Evolutionary conservation across 2,797 vertebrate species (phyloP).

Genomic region (Eulemur mongoz): DNA sequence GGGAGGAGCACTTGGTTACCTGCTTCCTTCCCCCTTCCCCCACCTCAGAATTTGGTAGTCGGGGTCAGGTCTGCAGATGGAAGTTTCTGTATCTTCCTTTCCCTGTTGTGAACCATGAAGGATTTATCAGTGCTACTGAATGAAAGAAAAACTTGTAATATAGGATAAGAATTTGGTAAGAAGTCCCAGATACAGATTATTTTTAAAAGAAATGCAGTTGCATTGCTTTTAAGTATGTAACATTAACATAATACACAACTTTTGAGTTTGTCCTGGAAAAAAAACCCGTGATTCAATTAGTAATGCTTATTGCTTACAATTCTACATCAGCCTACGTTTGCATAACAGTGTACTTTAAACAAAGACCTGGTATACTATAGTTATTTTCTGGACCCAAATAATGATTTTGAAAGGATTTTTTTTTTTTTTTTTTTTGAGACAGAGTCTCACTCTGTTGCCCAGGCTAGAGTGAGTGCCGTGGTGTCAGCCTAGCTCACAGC

Average conservation of each 20-base stretch:
- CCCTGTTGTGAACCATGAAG: neutral
- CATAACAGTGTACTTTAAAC: neutral
- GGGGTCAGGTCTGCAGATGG: neutral
- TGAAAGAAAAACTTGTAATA: neutral
- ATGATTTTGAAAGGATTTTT: conserved; percentile 1
- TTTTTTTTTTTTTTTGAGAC: no score
- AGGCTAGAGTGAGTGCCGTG: no score
- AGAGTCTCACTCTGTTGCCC: no score
- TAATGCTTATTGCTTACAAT: neutral
- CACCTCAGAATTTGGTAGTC: neutral
- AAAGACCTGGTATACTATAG: neutral
- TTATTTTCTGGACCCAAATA: neutral
- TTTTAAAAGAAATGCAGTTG: neutral
- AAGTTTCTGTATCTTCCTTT: neutral
- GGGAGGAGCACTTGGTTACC: neutral
- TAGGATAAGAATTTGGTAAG: neutral
- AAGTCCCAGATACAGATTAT: neutral
- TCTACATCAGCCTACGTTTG: neutral
- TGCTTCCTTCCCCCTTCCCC: neutral
- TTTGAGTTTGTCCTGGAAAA: neutral
- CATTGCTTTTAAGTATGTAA: neutral
- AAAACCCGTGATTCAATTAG: neutral
- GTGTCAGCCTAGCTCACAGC: no score
- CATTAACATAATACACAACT: neutral
- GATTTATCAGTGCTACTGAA: neutral